phyloP scores from a whole-genome alignment of 2,113 vertebrate species.

The Recurvirostra avosetta region DNA sequence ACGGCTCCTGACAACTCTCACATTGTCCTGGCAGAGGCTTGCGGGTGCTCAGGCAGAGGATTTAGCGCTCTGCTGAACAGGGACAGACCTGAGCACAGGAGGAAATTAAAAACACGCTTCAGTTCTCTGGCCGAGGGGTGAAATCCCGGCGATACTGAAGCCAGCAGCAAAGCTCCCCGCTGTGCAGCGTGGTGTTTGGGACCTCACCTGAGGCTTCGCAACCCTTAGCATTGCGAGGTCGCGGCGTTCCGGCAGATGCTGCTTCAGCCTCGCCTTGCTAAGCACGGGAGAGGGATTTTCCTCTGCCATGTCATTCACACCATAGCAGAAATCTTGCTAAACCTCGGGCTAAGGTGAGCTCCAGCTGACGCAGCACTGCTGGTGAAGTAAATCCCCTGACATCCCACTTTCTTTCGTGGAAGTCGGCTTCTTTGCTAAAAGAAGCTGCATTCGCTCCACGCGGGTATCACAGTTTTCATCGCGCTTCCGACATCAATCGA shows the following conservation, averaged over 20 bases:
- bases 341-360: not conserved
- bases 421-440: not conserved
- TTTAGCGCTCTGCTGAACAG: not conserved
- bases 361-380: not conserved
- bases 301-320: not conserved
- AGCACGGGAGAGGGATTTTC: not conserved
- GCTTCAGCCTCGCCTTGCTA: not conserved
- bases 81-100: not conserved
- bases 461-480: not conserved
- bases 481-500: accelerated
- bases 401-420: not conserved
- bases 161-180: not conserved
- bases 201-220: not conserved
- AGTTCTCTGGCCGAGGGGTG: not conserved
- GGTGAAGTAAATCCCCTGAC: not conserved
- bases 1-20: not conserved
- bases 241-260: not conserved
- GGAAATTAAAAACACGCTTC: not conserved
- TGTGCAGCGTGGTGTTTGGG: not conserved
- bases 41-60: not conserved
- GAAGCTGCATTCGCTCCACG: not conserved
- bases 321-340: not conserved
- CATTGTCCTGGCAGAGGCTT: not conserved
- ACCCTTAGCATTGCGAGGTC: not conserved
- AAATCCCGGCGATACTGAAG: accelerated